Evolutionary conservation across 2,888 invertebrate species (phyloP), one percentile per base, ranked within the genome.

Genomic region (Cantharis lateralis): DNA sequence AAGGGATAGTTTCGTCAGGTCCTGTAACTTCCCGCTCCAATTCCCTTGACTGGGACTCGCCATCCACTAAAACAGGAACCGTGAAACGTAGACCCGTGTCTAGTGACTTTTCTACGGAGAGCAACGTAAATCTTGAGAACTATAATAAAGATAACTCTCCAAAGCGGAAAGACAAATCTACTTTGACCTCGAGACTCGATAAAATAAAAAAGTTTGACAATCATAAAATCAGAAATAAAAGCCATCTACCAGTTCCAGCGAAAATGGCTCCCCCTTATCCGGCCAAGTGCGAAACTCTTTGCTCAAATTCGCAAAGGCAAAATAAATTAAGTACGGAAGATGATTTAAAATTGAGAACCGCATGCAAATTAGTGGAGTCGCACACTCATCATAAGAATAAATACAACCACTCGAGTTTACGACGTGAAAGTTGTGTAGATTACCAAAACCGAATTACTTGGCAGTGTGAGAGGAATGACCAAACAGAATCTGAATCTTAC

Each of bases 11-110:
- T 75, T 81, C 82, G 61, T 78, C 81, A 75, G 75, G 75, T 71
- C 68, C 71, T 20, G 78, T 80, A 76, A 74, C 76, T 62, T 71
- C 82, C 28, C 48, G 76, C n/a, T 80, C 82, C 62, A 86, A 86
- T 80, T 87, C 87, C 63, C 87, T 92, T 80, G 94, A 94, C 85
- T 94, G 94, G 93, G 94, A 94, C 86, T 93, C 92, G 20, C 93
- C 93, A 61, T 93, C 93, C 20, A 89, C 91, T 28, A 91, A 91
- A 85, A 94, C 94, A 0, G 94, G 94, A 13, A 94, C 94, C 1
- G 93, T 94, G 3, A 94, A 93, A 85, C 89, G 93, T 81, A 89
- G 93, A 80, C 91, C 92, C 72, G 89, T 90, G 28, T 92, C 93
- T 71, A 83, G 77, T 48, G 80, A 78, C 61, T 81, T 77, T 75